Conservation (phyloP, 92 coral and sea anemone species). For the Hydrozoanthus gracilis region DNA sequence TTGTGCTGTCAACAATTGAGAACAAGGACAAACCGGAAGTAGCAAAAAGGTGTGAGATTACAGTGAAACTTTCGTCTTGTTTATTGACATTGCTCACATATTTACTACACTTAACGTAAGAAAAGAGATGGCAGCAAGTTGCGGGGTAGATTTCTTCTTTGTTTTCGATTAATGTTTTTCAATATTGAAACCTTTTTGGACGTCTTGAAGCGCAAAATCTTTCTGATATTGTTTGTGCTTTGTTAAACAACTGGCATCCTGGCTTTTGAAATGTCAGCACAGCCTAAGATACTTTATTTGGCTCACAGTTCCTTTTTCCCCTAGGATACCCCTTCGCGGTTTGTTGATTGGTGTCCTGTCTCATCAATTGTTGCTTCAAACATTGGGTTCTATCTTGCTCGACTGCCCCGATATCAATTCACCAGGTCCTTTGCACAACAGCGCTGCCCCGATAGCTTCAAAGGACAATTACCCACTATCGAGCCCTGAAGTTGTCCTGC, state of each 20-base stretch:
- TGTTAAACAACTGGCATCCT: not conserved
- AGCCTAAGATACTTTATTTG: too few species aligned
- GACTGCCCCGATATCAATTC: constrained; percentile 71
- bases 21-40: constrained; percentile 91
- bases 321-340: constrained; percentile 92
- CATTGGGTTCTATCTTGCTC: constrained; percentile 92
- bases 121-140: not conserved
- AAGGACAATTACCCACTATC: constrained; percentile 60
- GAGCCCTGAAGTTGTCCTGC: constrained; percentile 77
- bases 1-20: constrained; percentile 91
- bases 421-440: constrained; percentile 56
- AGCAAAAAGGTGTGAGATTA: constrained; percentile 75
- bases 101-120: not conserved
- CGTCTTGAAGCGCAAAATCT: too few species aligned
- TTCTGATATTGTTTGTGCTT: not conserved
- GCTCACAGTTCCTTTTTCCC: not conserved
- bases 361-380: constrained; percentile 93
- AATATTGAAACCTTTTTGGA: not conserved
- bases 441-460: constrained; percentile 34
- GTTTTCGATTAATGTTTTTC: not conserved
- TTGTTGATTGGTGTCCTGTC: constrained; percentile 91
- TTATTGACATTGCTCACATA: not conserved
- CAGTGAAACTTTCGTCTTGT: not conserved
- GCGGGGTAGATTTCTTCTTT: not conserved
- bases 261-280: not conserved